Evolutionary conservation across 2,888 invertebrate genomes (phyloP), one percentile per base, ranked within the genome.

Genomic region (Cryptophagus acutangulus): DNA sequence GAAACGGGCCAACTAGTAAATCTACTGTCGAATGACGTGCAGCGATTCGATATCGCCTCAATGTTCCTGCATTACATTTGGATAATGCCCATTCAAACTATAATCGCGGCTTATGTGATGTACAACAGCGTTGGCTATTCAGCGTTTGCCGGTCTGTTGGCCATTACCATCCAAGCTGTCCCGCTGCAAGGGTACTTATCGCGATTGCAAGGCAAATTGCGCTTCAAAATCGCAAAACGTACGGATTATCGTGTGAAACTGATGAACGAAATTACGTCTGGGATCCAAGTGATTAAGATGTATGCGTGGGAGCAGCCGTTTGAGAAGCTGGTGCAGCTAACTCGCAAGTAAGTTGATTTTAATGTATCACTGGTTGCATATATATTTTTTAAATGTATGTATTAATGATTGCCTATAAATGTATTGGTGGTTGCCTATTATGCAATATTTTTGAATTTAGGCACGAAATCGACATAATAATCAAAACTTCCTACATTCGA

Each of bases 1-100:
- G 86, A 91, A 67, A 66, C 84, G 51, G 90, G 89, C 0, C 84
- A 88, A 66, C 79, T 91, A 55, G 81, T 90, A 33, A 91, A 90
- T 65, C 67, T 91, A 40, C 74, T 91, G 70, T 87, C 89, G 1
- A 90, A 89, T 57, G 91, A 91, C 62, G 88, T 90, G 2, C 81
- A 81, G 55, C 76, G 88, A 47, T 87, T 90, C 62, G 90, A 90
- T 61, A 67, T 81, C 65, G 78, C 81, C 14, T 75, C 82, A 13
- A 56, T 79, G 35, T 81, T 80, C 59, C 66, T 87, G 9, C 85
- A 88, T 66, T 88, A 82, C 62, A 65, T 88, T 31, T 87, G 87
- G 86, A 78, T 88, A 38, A 84, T 84, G 70, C 89, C 89, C 0
- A 72, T 88, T 9, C 81, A 86, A 55, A 79, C 81, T 6, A 70